phyloP scores from a whole-genome alignment of 2,113 vertebrate species.

The Indicator indicator region DNA sequence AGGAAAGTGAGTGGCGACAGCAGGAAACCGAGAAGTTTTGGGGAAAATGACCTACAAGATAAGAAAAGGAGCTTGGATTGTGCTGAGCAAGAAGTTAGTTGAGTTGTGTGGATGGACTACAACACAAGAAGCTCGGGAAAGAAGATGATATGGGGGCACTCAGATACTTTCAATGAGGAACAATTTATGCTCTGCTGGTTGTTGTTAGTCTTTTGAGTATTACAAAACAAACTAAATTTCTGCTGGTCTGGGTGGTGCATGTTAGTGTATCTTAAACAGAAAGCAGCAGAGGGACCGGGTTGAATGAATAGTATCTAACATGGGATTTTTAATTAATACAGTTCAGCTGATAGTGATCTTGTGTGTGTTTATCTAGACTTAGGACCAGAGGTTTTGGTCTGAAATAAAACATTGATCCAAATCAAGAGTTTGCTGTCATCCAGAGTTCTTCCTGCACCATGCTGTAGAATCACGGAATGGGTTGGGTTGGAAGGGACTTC shows the following conservation, averaged over 20 bases:
- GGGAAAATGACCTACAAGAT: conserved; percentile 1
- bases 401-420: not conserved
- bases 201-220: not conserved
- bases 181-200: not conserved
- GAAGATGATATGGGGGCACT: not conserved
- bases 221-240: not conserved
- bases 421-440: not conserved
- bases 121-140: not conserved
- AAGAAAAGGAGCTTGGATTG: not conserved
- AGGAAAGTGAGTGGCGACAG: conserved; percentile 28
- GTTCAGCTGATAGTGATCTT: not conserved
- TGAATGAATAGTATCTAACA: not conserved
- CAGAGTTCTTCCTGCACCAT: not conserved
- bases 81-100: not conserved
- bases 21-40: not conserved
- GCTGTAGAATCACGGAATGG: no score
- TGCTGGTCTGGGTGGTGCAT: not conserved
- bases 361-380: not conserved
- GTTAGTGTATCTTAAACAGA: not conserved
- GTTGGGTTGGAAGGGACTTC: no score
- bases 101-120: not conserved
- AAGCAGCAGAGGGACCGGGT: not conserved
- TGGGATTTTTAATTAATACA: not conserved
- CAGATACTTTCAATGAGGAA: not conserved
- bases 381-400: not conserved